A percentile compares a stretch with the other conserved stretches of the same genome.
These are phyloP conservation scores for Squalus acanthias DNA, from an alignment of 2,797 vertebrate genomes.

Conservation along the genomic window DNA sequence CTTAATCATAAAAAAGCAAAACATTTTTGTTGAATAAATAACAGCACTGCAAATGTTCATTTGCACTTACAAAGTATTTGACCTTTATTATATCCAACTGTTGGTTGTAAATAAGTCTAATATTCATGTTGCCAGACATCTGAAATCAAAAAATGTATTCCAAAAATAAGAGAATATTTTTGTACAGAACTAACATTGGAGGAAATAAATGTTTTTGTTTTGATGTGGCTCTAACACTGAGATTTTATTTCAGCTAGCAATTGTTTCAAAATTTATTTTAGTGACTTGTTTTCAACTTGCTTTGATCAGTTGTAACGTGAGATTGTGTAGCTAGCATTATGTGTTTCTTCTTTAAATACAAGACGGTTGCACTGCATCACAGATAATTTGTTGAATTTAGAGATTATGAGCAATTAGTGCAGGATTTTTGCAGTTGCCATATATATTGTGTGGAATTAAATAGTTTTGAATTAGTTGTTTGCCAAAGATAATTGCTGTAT, in stretches of 20 bases:
- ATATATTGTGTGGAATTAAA: background rate
- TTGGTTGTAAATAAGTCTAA: too few relatives aligned
- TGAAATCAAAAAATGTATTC: background rate
- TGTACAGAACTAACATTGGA: too few relatives aligned
- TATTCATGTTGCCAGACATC: too few relatives aligned
- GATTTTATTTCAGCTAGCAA: background rate
- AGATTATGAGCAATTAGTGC: background rate
- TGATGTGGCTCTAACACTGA: background rate
- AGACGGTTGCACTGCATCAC: too few relatives aligned
- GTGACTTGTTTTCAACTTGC: background rate
- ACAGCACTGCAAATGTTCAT: too few relatives aligned
- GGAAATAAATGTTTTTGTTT: too few relatives aligned
- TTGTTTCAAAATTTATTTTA: background rate
- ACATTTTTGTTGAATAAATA: too few relatives aligned
- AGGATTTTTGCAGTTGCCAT: background rate
- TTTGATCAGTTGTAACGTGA: background rate
- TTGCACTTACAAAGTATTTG: too few relatives aligned
- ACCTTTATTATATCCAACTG: too few relatives aligned
- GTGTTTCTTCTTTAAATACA: background rate
- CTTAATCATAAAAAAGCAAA: too few relatives aligned
- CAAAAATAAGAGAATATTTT: background rate
- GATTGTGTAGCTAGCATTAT: background rate
- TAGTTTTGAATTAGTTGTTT: constrained; percentile 1
- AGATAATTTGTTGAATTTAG: background rate
- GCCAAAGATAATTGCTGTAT: background rate